These are phyloP conservation scores for Anagrus nilaparvatae DNA, from an alignment of 1,140 invertebrate genomes.

Conservation along the genomic window DNA sequence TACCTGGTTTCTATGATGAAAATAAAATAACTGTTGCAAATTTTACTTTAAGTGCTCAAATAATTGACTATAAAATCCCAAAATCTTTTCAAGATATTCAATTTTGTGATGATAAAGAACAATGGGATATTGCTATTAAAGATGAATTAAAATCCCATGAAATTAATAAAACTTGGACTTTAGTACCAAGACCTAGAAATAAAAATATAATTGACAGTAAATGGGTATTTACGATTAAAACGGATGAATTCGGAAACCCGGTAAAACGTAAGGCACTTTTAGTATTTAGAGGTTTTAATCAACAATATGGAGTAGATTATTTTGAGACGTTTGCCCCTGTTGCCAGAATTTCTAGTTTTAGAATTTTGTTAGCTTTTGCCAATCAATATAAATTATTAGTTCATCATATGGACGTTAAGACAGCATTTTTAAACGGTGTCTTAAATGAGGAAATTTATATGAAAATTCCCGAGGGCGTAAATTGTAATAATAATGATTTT, in stretches of 20 bases:
- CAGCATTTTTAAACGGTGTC: slow-evolving; percentile 22
- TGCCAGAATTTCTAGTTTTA: slow-evolving; percentile 7
- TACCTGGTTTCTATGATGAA: too few species aligned
- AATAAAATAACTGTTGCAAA: too few species aligned
- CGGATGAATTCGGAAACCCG: neutral
- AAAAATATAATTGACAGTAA: neutral
- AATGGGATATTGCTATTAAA: neutral
- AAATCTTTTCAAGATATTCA: slow-evolving; percentile 22
- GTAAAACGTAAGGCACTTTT: slow-evolving; percentile 15
- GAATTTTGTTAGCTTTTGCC: slow-evolving; percentile 21
- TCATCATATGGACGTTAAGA: slow-evolving; percentile 17
- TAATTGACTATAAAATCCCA: slow-evolving; percentile 17
- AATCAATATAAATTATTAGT: slow-evolving; percentile 15
- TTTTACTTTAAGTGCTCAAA: too few species aligned
- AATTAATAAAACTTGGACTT: slow-evolving; percentile 1
- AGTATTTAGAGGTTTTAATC: slow-evolving; percentile 19
- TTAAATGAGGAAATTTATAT: slow-evolving; percentile 34
- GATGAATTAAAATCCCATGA: neutral
- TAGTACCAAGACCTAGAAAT: neutral
- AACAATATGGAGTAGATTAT: slow-evolving; percentile 22
- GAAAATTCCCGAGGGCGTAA: slow-evolving; percentile 30
- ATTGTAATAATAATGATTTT: slow-evolving; percentile 9
- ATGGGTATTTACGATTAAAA: neutral
- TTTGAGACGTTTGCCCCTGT: slow-evolving; percentile 22
- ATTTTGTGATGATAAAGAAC: slow-evolving; percentile 26